Evolutionary conservation across 2,888 invertebrate genomes (phyloP), one percentile per base, ranked within the genome.

Genomic region (Steinernema carpocapsae): DNA sequence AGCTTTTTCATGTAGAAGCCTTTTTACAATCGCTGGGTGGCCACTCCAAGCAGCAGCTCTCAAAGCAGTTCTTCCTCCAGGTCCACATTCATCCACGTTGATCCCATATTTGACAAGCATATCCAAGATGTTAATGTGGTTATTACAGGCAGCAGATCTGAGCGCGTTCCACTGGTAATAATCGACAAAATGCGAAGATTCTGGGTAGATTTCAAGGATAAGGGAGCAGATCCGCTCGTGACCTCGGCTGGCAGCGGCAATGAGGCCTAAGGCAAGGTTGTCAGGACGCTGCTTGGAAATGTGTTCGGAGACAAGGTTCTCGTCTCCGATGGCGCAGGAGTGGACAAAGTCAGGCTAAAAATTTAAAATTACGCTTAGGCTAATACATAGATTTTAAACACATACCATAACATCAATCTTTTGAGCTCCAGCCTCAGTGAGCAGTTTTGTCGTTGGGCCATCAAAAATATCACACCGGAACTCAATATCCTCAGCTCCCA

Each of bases 1-100:
- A 0, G 81, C 81, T 12, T 78, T 78, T 12, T 79, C 79, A 46
- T 78, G 74, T 12, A 83, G 73, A 3, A 83, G 73, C 32, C 77
- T 71, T 14, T 77, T 76, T n/a, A 80, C 81, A 10, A 80, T 76
- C 10, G 72, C 73, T 1, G 78, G 56, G 72, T 83, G 81, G 19
- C 83, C 83, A 0, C 79, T 74, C 78, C 81, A 80, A 19, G 83
- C 79, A 19, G 83, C 81, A 10, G 81, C 83, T 72, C 83, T 74
- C 0, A 83, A 75, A n/a, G 83, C 83, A 10, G 83, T 83, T 12
- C 82, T 64, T 37, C 79, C 81, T 22, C 80, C 79, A 14, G 78
- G 78, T 2, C 81, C 82, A 70, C 80, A 78, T 45, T 80, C 81
- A 51, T 82, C 80, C 22, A 82, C 82, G 59, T 79, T 59, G 42